Evolutionary conservation across 2,888 invertebrate species (phyloP).

Genomic region (Rhingia campestris): DNA sequence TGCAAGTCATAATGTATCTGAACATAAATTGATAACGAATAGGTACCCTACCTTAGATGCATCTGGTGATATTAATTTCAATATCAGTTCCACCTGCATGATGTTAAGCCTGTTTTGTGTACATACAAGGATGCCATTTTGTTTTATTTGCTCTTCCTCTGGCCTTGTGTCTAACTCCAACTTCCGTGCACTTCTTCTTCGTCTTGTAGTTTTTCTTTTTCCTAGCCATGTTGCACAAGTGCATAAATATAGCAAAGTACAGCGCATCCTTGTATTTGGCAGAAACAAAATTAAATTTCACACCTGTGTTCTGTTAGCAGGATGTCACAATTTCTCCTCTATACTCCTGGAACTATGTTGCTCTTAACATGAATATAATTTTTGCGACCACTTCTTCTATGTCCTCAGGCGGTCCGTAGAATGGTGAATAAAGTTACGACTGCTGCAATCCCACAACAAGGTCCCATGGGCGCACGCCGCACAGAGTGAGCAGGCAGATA

Average conservation of each 20-base stretch:
- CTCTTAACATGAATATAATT: slow-evolving; percentile 68
- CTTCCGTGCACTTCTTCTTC: slow-evolving; percentile 38
- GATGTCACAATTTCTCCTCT: slow-evolving; percentile 61
- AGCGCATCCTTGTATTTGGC: slow-evolving; percentile 61
- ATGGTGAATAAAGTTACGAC: slow-evolving; percentile 30
- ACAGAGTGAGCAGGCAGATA: neutral
- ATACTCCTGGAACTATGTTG: slow-evolving; percentile 44
- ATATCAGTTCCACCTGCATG: slow-evolving; percentile 61
- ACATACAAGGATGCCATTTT: neutral
- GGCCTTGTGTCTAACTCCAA: slow-evolving; percentile 33
- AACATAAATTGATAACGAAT: neutral
- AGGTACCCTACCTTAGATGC: neutral
- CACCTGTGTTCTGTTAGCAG: slow-evolving; percentile 72
- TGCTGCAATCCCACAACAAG: slow-evolving; percentile 69
- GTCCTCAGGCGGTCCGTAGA: slow-evolving; percentile 24
- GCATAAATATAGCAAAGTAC: slow-evolving; percentile 64
- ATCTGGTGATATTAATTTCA: slow-evolving; percentile 54
- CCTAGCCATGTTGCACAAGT: slow-evolving; percentile 53
- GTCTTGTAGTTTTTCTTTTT: slow-evolving; percentile 28
- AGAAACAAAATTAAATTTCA: slow-evolving; percentile 73
- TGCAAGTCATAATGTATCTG: neutral
- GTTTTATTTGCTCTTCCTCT: neutral
- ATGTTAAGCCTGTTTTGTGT: slow-evolving; percentile 33
- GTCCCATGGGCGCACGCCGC: slow-evolving; percentile 36
- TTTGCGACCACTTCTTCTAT: slow-evolving; percentile 63